phyloP scores from a whole-genome alignment of 2,888 invertebrate species.

The Caenorhabditis zanzibari region DNA sequence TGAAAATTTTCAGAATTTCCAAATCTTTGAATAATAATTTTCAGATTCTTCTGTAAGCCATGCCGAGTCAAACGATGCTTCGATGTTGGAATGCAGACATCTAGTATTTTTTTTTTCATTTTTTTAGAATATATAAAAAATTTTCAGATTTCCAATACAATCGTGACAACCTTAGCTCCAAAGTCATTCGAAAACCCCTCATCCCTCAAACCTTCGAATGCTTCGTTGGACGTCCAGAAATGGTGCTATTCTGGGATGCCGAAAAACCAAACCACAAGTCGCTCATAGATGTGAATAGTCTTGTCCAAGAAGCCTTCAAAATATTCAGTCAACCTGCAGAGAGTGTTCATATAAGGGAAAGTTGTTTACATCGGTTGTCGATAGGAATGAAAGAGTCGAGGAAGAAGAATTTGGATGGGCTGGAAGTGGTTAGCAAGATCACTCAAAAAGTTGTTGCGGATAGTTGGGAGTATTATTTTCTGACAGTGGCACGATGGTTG shows the following conservation, averaged over 20 bases:
- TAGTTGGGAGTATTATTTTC: constrained; percentile 54
- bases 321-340: constrained; percentile 16
- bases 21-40: neutral
- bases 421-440: neutral
- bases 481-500: constrained; percentile 59
- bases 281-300: constrained; percentile 14
- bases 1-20: neutral
- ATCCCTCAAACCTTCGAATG: constrained; percentile 25
- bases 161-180: constrained; percentile 23
- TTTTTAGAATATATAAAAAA: too few relatives aligned
- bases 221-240: constrained; percentile 40
- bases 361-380: constrained; percentile 26
- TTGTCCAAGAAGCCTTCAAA: constrained; percentile 10
- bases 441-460: constrained; percentile 27
- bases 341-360: constrained; percentile 11
- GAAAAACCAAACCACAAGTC: constrained; percentile 23
- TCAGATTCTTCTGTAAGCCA: constrained; percentile 46
- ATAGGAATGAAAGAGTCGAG: constrained; percentile 25
- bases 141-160: constrained; percentile 58
- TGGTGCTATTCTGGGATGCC: constrained; percentile 44
- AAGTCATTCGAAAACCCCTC: neutral
- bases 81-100: constrained; percentile 44
- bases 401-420: constrained; percentile 11
- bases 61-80: constrained; percentile 40
- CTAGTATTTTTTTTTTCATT: constrained; percentile 7